Evolutionary conservation across 2,888 invertebrate species (phyloP), one percentile per base, ranked within the genome.

Genomic region (Nipponacmea schrenckii): DNA sequence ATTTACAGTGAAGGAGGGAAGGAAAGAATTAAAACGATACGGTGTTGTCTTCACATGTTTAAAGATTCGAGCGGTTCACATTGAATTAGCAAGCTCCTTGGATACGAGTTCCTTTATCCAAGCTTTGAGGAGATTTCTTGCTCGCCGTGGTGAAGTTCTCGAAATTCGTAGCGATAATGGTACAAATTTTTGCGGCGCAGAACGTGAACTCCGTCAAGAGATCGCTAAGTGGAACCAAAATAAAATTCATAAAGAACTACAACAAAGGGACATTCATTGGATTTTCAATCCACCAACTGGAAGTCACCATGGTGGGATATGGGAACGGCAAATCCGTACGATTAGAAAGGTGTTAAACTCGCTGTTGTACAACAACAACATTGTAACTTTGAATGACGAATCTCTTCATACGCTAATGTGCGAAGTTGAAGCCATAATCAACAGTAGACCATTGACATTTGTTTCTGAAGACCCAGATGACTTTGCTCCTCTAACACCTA

Each of bases 401-500:
- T 46, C 46, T 24, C 56, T 77, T 20, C 65, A 63, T 7, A 77
- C 74, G 8, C 48, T 77, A 31, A 63, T 77, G n/a, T 74, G 74
- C 63, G 74, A 74, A 44, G 74, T 77, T 5, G 76, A 77, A 64
- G 27, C 65, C 15, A 77, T 75, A 24, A 14, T 78, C 20, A 78
- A 77, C 63, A 64, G 64, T 44, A 15, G 74, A 15, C 78, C 76
- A 17, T 46, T 78, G n/a, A 70, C 76, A 50, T 20, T 14, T 24
- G 65, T 74, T 5, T 64, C 68, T 12, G 62, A 74, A 24, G 74
- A 77, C 62, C 69, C 62, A 63, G 24, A 14, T 14, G 63, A 63
- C 20, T 63, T 63, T 12, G 17, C 14, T 15, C 12, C 63, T n/a
- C 68, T 85, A 1, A 84, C 84, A 0, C 85, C 85, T 8, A 82